Conservation (phyloP, 1,140 invertebrate species). For the Penaeus indicus region DNA sequence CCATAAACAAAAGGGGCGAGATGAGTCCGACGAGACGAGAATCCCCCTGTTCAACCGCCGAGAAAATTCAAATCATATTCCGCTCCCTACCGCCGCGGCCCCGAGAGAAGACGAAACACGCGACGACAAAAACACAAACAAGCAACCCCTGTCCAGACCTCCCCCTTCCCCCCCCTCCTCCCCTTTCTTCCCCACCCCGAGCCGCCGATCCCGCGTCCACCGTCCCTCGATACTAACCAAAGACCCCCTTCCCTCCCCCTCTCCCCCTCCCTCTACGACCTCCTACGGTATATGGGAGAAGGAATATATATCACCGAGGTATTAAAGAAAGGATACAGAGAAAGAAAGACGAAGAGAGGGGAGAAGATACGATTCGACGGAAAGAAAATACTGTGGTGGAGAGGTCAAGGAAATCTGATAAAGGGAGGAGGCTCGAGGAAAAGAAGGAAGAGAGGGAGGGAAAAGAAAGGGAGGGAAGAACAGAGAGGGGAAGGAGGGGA, state of each 20-base stretch:
- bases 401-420: too few species aligned
- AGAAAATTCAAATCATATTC: too few species aligned
- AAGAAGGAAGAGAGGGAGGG: too few species aligned
- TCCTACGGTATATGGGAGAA: neutral
- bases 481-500: neutral
- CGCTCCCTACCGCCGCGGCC: too few species aligned
- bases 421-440: too few species aligned
- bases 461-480: neutral
- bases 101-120: too few species aligned
- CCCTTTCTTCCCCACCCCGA: neutral
- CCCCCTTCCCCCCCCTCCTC: neutral
- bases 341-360: neutral
- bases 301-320: neutral
- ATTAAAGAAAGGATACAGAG: neutral
- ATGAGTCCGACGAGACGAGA: too few species aligned
- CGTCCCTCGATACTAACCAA: neutral
- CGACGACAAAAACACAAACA: too few species aligned
- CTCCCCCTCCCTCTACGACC: neutral
- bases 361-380: neutral
- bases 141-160: too few species aligned
- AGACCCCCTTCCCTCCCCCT: neutral
- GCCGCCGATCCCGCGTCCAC: neutral
- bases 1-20: too few species aligned
- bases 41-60: too few species aligned
- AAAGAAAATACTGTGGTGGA: neutral